Conservation (phyloP, 1,140 invertebrate genomes). For the Zaprionus ornatus region DNA sequence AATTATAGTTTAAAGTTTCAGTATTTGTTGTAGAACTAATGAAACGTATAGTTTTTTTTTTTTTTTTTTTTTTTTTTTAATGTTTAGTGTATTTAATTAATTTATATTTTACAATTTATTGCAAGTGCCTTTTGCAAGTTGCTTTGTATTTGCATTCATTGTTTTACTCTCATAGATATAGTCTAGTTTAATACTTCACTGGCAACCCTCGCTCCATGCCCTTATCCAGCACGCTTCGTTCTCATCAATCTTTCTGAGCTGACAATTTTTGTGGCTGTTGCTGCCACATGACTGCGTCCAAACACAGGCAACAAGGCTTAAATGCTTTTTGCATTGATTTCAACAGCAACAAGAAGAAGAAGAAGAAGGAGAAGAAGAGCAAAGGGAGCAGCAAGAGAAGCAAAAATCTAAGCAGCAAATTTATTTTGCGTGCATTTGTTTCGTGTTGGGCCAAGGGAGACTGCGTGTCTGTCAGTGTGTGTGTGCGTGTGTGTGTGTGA, state of each 20-base stretch:
- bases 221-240: slow-evolving; percentile 43
- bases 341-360: slow-evolving; percentile 18
- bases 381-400: background rate
- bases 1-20: background rate
- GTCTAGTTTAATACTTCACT: background rate
- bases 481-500: background rate
- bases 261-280: slow-evolving; percentile 55
- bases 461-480: background rate
- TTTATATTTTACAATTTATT: no score
- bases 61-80: no score
- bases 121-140: no score
- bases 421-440: slow-evolving; percentile 53
- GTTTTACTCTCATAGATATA: no score
- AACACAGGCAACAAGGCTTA: slow-evolving; percentile 29
- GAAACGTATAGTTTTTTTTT: background rate
- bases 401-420: slow-evolving; percentile 56
- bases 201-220: slow-evolving; percentile 1
- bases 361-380: background rate
- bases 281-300: slow-evolving; percentile 48
- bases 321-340: slow-evolving; percentile 50
- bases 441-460: slow-evolving; percentile 6
- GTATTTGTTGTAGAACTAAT: background rate
- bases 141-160: no score
- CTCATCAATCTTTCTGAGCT: slow-evolving; percentile 73
- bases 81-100: background rate